phyloP scores from a whole-genome alignment of 2,113 vertebrate genomes.

The Vulpes ferrilata region DNA sequence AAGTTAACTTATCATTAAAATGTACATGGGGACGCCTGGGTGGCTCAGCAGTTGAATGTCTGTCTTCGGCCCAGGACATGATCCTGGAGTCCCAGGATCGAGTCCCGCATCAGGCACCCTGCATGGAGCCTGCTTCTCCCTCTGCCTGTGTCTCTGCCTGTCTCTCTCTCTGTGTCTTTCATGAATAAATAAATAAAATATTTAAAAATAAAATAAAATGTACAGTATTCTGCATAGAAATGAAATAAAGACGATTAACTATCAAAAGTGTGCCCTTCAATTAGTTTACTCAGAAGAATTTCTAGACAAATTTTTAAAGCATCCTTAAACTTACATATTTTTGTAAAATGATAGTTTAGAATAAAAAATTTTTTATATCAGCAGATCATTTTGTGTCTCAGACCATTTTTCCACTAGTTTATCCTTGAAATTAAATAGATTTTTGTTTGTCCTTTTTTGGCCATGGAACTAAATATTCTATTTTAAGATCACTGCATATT shows the following conservation, averaged over 20 bases:
- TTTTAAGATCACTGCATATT: neutral
- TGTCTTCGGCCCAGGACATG: too few relatives aligned
- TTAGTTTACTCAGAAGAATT: conserved; percentile 10
- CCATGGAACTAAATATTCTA: neutral
- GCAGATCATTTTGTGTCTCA: neutral
- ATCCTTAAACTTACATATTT: conserved; percentile 20
- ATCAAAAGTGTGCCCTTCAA: neutral
- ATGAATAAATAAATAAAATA: too few relatives aligned
- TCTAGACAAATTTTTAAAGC: conserved; percentile 16
- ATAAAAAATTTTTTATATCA: conserved; percentile 40
- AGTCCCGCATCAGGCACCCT: too few relatives aligned
- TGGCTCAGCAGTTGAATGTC: too few relatives aligned
- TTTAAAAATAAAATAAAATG: neutral
- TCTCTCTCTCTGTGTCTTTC: too few relatives aligned
- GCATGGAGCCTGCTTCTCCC: too few relatives aligned
- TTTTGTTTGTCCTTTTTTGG: neutral
- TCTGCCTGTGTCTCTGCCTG: too few relatives aligned
- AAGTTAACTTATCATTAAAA: conserved; percentile 61
- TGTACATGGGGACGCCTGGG: neutral
- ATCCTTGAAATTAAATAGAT: neutral
- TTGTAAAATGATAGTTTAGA: conserved; percentile 36
- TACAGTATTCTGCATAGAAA: conserved; percentile 13
- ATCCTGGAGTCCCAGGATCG: too few relatives aligned
- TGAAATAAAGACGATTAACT: conserved; percentile 17
- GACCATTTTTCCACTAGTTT: neutral